Percentiles rank a stretch among this genome's conserved stretches.
Evolutionary conservation across 2,113 vertebrate genomes (phyloP).

Genomic region (Odocoileus hemionus): DNA sequence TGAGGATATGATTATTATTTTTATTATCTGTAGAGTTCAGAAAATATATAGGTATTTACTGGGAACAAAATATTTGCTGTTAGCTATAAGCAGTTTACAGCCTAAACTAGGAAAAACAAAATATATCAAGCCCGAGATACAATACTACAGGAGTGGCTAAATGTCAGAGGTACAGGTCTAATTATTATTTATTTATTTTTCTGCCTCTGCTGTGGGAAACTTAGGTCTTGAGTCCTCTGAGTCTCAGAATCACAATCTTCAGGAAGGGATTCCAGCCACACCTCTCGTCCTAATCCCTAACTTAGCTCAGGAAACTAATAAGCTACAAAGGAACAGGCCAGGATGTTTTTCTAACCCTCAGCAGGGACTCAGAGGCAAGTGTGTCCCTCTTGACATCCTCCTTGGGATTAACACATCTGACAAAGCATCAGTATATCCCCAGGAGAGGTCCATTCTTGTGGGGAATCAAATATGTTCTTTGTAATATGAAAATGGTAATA

Average conservation of each 20-base stretch:
- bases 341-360: conserved; percentile 64
- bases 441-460: neutral
- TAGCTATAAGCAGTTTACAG: neutral
- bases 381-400: neutral
- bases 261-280: conserved; percentile 61
- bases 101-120: conserved; percentile 44
- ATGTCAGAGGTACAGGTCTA: neutral
- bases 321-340: neutral
- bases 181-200: conserved; percentile 57
- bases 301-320: conserved; percentile 69
- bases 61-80: conserved; percentile 36
- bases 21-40: neutral
- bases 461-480: neutral
- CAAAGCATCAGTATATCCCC: neutral
- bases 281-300: conserved; percentile 55
- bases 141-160: conserved; percentile 24
- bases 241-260: conserved; percentile 49
- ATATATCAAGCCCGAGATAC: neutral
- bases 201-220: conserved; percentile 54
- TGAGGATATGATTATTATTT: neutral
- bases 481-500: neutral
- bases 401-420: neutral
- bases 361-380: neutral
- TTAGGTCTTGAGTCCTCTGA: neutral
- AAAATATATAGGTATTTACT: neutral